Evolutionary conservation across 2,797 vertebrate species (phyloP), one percentile per base, ranked within the genome.

Genomic region (Lates japonicus): DNA sequence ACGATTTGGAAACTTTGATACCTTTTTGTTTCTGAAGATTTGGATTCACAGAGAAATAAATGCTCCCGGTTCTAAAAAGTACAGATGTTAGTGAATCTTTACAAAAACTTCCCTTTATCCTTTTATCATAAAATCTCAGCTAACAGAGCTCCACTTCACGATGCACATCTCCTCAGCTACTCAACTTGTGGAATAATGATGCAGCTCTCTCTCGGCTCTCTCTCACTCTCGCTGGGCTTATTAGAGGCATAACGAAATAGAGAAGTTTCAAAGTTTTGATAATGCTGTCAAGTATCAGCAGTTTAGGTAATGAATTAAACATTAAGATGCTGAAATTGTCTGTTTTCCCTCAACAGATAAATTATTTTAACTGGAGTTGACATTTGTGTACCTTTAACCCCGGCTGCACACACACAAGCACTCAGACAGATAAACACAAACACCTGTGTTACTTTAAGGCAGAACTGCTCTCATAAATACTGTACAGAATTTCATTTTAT

Each of bases 281-380:
- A 64, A 64, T 37, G 5, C 58, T 64, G 80, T 76, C 65, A 55
- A 76, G 67, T 60, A 69, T 84, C 85, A 84, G 51, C 82, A 65
- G 70, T 75, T 84, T 70, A 75, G 62, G 44, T n/a, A 39, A 82
- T 91, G 83, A 92, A 90, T 91, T 88, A 92, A 88, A 90, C 87
- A 92, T 92, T 80, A 73, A 39, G 35, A 71, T 55, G 75, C 52
- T 69, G 35, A 80, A 81, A 75, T 46, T 66, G 57, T 74, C 66
- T 81, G 65, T 59, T 83, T 81, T 76, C 62, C 62, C 65, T 79
- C 25, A 63, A 58, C 74, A 54, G 25, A 71, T 81, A 59, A 79
- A 85, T 87, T 49, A 87, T 82, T 60, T 70, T 16, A 57, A 87
- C 78, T 80, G 62, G 54, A 76, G 70, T 54, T 85, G 84, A 87